A percentile compares a stretch with the other conserved stretches of the same genome.
Conservation (phyloP, 1,140 invertebrate species). For the Drosophila miranda region DNA sequence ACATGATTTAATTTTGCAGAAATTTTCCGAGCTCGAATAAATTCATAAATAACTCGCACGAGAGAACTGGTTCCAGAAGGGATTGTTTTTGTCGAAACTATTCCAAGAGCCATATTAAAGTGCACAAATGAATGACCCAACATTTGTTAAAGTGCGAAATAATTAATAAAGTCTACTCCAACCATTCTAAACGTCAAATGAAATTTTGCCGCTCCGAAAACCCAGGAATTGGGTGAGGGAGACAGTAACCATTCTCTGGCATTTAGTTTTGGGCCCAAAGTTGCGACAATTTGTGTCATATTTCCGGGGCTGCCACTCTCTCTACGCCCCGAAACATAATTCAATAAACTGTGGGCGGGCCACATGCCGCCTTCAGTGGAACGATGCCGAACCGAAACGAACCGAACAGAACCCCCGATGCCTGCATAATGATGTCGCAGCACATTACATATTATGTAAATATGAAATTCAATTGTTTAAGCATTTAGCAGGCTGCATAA, state of each 20-base stretch:
- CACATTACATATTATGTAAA: conserved; percentile 81
- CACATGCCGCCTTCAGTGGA: conserved; percentile 25
- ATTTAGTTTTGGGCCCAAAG: conserved; percentile 46
- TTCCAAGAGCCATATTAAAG: neutral
- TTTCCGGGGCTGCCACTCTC: conserved; percentile 59
- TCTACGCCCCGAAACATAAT: conserved; percentile 55
- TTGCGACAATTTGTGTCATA: conserved; percentile 67
- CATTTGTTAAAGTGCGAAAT: conserved; percentile 21
- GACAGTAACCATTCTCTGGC: conserved; percentile 23
- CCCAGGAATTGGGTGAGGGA: neutral
- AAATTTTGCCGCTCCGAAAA: conserved; percentile 32
- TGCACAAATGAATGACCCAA: neutral
- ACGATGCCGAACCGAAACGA: conserved; percentile 1
- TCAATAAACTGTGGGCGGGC: conserved; percentile 62
- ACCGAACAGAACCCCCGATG: conserved; percentile 2
- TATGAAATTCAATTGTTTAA: conserved; percentile 81
- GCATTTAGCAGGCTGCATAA: conserved; percentile 80
- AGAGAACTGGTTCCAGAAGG: neutral
- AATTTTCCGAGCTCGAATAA: conserved; percentile 8
- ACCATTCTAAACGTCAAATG: conserved; percentile 15
- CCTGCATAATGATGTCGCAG: conserved; percentile 78
- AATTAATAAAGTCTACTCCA: conserved; percentile 38
- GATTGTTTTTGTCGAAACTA: neutral
- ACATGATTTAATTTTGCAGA: conserved; percentile 34
- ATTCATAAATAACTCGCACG: conserved; percentile 12